Percentiles rank a stretch among this genome's conserved stretches.
Evolutionary conservation across 2,113 vertebrate genomes (phyloP).

Genomic region (Deroptyus accipitrinus): DNA sequence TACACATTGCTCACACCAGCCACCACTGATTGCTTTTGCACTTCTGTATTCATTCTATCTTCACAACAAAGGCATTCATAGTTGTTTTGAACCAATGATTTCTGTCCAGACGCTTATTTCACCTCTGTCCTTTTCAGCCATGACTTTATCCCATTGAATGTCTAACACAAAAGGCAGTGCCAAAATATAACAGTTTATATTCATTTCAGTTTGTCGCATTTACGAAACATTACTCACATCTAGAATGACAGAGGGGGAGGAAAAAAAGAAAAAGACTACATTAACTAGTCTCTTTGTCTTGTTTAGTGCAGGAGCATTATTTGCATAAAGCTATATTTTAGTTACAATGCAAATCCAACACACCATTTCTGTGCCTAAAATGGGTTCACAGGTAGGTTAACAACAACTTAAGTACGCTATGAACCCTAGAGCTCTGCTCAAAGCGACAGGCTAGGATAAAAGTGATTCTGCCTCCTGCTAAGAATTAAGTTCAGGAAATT

Average conservation of each 20-base stretch:
- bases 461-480: background rate
- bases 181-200: background rate
- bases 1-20: background rate
- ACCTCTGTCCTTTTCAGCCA: background rate
- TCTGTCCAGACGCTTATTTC: background rate
- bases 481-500: background rate
- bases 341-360: background rate
- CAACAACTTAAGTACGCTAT: background rate
- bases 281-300: background rate
- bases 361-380: background rate
- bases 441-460: background rate
- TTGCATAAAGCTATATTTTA: background rate
- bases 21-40: background rate
- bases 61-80: constrained; percentile 17
- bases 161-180: fast-evolving
- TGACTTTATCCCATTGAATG: background rate
- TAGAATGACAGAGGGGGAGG: background rate
- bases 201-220: background rate
- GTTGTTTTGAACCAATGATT: background rate
- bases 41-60: background rate
- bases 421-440: background rate
- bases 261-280: background rate
- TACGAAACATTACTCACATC: background rate
- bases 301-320: background rate
- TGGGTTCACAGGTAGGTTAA: background rate